phyloP scores from a whole-genome alignment of 2,888 invertebrate species.

The Cephus spinipes region DNA sequence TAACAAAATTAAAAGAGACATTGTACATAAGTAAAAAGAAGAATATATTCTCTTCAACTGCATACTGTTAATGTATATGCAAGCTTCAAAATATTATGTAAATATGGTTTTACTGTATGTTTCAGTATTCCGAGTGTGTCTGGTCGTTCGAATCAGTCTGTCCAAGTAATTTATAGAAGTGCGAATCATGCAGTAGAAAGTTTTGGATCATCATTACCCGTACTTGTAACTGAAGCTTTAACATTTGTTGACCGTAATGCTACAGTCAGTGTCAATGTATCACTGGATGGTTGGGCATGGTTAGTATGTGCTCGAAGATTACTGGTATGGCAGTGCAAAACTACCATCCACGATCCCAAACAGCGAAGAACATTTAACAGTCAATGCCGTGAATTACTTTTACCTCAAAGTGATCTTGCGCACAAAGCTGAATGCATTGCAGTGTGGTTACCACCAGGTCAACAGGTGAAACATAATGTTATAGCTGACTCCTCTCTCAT shows the following conservation, averaged over 20 bases:
- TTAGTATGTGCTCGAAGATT: conserved; percentile 87
- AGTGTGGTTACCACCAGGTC: conserved; percentile 74
- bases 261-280: conserved; percentile 74
- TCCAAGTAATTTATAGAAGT: conserved; percentile 82
- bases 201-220: conserved; percentile 86
- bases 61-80: too few species aligned
- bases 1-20: not conserved
- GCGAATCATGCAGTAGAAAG: conserved; percentile 81
- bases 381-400: conserved; percentile 85
- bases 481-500: not conserved
- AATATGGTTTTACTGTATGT: conserved; percentile 23
- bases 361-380: conserved; percentile 68
- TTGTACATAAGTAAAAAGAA: not conserved
- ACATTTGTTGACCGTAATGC: conserved; percentile 80
- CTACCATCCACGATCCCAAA: conserved; percentile 60
- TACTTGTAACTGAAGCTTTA: conserved; percentile 88
- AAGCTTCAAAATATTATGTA: too few species aligned
- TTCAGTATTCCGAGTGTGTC: conserved; percentile 71
- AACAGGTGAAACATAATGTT: conserved; percentile 64
- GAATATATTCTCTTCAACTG: too few species aligned
- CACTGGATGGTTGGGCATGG: conserved; percentile 83
- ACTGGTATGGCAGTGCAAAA: conserved; percentile 85
- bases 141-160: conserved; percentile 75
- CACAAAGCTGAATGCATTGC: conserved; percentile 88
- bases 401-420: conserved; percentile 92